Evolutionary conservation across 2,888 invertebrate species (phyloP), one percentile per base, ranked within the genome.

Genomic region (Mythimna loreyi): DNA sequence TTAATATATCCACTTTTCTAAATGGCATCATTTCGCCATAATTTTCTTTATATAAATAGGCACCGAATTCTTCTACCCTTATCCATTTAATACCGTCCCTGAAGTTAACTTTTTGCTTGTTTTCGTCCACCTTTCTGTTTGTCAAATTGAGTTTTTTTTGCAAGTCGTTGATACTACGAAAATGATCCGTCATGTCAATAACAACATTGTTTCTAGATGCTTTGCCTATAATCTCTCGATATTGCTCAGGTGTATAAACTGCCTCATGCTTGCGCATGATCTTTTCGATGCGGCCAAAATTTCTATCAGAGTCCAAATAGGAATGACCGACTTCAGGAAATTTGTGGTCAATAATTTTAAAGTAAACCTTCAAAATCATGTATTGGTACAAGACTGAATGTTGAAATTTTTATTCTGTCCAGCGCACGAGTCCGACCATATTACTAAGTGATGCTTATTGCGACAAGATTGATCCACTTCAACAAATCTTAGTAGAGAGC

Each of bases 311-410:
- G 74, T 89, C 89, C 50, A 89, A 68, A 77, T 84, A 88, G 11
- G 82, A 83, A 78, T 88, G 86, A 19, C 86, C 88, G 36, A 87
- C 88, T 70, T 85, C 87, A 7, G 88, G 87, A 78, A 87, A 88
- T 6, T 28, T 36, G 36, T 36, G 13, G 36, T 36, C 36, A 36
- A 36, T 36, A 36, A 36, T 36, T 36, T 36, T 36, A 36, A 85
- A 87, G 56, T 75, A 67, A 49, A 82, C 81, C 77, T 83, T 87
- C 49, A 81, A 58, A 40, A 78, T 76, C 47, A 78, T 53, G 58
- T 74, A 74, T 59, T 71, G 69, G 49, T 62, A 70, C 16, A 70
- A 23, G 16, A 49, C 47, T 50, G 74, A 49, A 80, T 60, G 53
- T 75, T 80, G 49, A 78, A 78, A 66, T 76, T 78, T 80, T 78